Percentiles rank a stretch among this genome's conserved stretches.
Conservation (phyloP, 2,113 vertebrate species). For the Entelurus aequoreus region DNA sequence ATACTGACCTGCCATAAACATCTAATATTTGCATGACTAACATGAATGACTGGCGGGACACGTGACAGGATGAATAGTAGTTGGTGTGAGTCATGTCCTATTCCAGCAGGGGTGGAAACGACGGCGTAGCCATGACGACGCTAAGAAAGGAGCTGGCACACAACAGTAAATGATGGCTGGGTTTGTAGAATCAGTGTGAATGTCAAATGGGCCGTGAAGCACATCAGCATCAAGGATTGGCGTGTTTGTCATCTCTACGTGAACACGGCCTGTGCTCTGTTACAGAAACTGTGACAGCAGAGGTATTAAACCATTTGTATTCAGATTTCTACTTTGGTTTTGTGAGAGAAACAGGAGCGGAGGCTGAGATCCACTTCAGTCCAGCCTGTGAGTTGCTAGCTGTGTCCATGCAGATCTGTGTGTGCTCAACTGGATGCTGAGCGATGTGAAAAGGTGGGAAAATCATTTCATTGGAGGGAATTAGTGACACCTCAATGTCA, state of each 20-base stretch:
- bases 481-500: conserved; percentile 1
- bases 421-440: not conserved
- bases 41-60: conserved; percentile 18
- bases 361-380: no score
- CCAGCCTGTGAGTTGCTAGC: no score
- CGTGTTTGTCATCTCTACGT: conserved; percentile 17
- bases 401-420: no score
- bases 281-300: no score
- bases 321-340: no score
- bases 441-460: not conserved
- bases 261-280: not conserved
- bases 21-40: conserved; percentile 22
- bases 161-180: conserved; percentile 21
- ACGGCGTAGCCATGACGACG: conserved; percentile 34
- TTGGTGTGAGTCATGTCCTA: conserved; percentile 23
- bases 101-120: conserved; percentile 25
- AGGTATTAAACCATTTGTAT: no score
- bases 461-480: not conserved
- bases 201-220: conserved; percentile 18
- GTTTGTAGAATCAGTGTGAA: conserved; percentile 11
- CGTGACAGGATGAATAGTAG: conserved; percentile 30
- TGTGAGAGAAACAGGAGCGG: no score
- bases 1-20: conserved; percentile 21
- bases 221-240: conserved; percentile 8
- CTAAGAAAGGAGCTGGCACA: conserved; percentile 19